Base-by-base conservation (phyloP, 2,113 vertebrate genomes). In the Oophaga pumilio region DNA sequence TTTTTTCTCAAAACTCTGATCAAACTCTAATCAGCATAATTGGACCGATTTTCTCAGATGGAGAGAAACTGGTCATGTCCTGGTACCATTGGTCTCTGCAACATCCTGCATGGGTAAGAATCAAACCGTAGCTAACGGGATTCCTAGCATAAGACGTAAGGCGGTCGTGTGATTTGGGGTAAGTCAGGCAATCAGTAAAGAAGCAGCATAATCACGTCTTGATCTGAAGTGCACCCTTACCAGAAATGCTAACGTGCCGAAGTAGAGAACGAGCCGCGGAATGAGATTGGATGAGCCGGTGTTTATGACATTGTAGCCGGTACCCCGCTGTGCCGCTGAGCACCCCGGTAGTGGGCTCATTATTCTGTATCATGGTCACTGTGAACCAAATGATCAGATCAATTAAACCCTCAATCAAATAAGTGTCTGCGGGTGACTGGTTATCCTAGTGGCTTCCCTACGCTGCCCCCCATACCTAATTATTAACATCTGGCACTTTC, bases 241-340 rank as follows among this genome's bases (percentile, higher is more conserved):
- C 12, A 59, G 64, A 33, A 71, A n/a, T 26, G 76, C 60, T 78
- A 73, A 66, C 53, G 24, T 57, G 17, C 24, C 59, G 14, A 2
- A 24, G 26, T 18, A 64, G 62, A 52, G 52, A 28, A 24, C 6
- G 66, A 69, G 26, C 62, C 14, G n/a, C 3, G 14, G 26, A 20
- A 17, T 49, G 59, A 11, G 84, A 87, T 87, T 71, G 76, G 64
- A 87, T 43, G 66, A 57, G 60, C 28, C 62, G 78, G 74, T 50
- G 52, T 59, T 33, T 76, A 52, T 43, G 62, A 80, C 57, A 28
- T 59, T 24, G 33, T 28, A 49, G 33, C 50, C 26, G 66, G 57
- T 80, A 12, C 43, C 85, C 76, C 49, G 76, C 78, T 60, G 78
- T 7, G 85, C 77, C 0, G 12, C 15, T n/a, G 50, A 79, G 76